Evolutionary conservation across 2,888 invertebrate genomes (phyloP).

Genomic region (Drepanosiphum platanoidis): DNA sequence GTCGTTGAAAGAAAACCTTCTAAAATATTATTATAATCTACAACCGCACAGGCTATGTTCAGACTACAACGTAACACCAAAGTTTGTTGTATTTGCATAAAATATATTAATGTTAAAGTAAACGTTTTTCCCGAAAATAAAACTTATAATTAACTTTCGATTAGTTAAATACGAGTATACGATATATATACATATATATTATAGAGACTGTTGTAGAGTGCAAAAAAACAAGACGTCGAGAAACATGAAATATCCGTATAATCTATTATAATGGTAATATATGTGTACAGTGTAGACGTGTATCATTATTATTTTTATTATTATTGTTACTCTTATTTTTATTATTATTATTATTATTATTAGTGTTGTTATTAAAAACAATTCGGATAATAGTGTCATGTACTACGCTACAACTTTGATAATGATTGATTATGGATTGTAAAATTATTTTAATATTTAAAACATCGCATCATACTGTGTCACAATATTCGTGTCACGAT

Average conservation of each 20-base stretch:
- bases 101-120: not conserved
- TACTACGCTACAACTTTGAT: not conserved
- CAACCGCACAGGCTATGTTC: no score
- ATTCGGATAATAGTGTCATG: not conserved
- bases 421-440: not conserved
- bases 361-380: not conserved
- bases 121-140: not conserved
- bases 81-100: not conserved
- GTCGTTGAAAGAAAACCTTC: not conserved
- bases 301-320: not conserved
- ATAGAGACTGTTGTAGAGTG: no score
- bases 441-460: not conserved
- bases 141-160: not conserved
- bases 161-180: not conserved
- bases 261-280: no score
- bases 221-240: not conserved
- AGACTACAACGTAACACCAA: not conserved
- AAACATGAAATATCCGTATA: not conserved
- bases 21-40: constrained; percentile 5
- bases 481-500: not conserved
- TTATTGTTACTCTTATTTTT: not conserved
- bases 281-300: not conserved
- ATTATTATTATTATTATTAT: not conserved
- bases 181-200: no score
- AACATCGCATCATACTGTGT: not conserved